Percentiles rank a stretch among this genome's conserved stretches.
These are phyloP conservation scores for Cryptoblepharus egeriae DNA, from an alignment of 2,797 vertebrate species.

Conservation along the genomic window DNA sequence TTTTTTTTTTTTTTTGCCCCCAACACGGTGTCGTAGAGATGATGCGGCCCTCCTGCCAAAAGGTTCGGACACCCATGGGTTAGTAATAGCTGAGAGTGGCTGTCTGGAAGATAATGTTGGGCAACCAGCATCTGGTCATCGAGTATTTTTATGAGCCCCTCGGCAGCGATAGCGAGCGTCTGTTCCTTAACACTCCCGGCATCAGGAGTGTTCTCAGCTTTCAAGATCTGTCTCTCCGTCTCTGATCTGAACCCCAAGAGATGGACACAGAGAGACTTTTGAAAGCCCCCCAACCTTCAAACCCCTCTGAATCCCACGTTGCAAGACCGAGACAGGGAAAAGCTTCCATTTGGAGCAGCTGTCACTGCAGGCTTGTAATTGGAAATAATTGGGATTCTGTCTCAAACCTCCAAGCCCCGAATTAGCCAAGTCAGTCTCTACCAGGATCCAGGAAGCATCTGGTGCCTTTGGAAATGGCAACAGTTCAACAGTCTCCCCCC, in stretches of 20 bases:
- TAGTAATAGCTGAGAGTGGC: neutral
- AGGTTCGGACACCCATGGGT: too few species aligned
- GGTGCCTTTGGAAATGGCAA: slow-evolving; percentile 68
- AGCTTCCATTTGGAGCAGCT: slow-evolving; percentile 64
- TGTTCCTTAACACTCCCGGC: neutral
- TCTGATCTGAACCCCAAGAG: neutral
- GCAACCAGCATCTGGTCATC: neutral
- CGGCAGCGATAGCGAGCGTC: neutral
- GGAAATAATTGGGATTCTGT: slow-evolving; percentile 74
- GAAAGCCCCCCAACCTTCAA: neutral
- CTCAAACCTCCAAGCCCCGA: slow-evolving; percentile 72
- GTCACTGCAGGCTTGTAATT: slow-evolving; percentile 65
- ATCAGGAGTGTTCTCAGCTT: neutral
- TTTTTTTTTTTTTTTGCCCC: too few species aligned
- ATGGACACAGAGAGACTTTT: too few species aligned
- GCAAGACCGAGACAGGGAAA: neutral
- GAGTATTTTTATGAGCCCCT: neutral
- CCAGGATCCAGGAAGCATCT: slow-evolving; percentile 68
- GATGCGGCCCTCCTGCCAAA: too few species aligned
- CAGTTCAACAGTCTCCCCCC: slow-evolving; percentile 53
- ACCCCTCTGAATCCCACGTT: slow-evolving; percentile 18
- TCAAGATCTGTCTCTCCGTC: neutral
- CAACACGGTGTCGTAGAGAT: too few species aligned
- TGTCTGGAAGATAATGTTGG: neutral
- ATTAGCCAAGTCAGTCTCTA: slow-evolving; percentile 65